Evolutionary conservation across 2,888 invertebrate species (phyloP).

Genomic region (Dynastes grantii): DNA sequence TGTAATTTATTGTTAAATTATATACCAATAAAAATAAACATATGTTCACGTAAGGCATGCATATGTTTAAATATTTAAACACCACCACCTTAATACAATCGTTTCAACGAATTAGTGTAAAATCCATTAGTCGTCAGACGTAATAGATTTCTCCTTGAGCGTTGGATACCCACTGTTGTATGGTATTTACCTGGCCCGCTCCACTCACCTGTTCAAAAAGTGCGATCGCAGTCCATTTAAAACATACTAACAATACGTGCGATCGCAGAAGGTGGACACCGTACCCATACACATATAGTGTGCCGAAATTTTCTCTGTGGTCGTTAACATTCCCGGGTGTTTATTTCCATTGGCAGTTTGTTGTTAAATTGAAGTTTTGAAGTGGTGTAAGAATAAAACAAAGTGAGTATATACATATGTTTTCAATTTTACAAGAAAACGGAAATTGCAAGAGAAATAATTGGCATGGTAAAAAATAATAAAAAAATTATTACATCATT

Average conservation of each 20-base stretch:
- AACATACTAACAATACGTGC: slow-evolving; percentile 24
- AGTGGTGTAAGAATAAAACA: background rate
- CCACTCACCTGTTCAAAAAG: slow-evolving; percentile 44
- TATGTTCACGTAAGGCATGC: too few species aligned
- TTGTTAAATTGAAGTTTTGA: background rate
- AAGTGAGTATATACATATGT: background rate
- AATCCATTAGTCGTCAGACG: slow-evolving; percentile 9
- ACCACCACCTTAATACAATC: too few species aligned
- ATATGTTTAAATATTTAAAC: too few species aligned
- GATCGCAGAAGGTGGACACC: slow-evolving; percentile 24
- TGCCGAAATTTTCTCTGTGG: slow-evolving; percentile 29
- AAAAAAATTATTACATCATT: background rate
- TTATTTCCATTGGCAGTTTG: background rate
- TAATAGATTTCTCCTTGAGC: slow-evolving; percentile 44
- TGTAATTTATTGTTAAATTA: too few species aligned
- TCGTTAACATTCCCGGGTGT: slow-evolving; percentile 14
- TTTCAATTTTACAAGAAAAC: background rate
- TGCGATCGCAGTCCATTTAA: slow-evolving; percentile 24
- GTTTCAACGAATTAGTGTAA: slow-evolving; percentile 8
- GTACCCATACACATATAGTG: background rate
- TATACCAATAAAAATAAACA: too few species aligned
- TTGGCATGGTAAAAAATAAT: too few species aligned
- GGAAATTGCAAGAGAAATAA: too few species aligned
- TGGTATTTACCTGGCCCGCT: slow-evolving; percentile 36
- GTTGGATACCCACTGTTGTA: slow-evolving; percentile 16